phyloP scores from a whole-genome alignment of 2,113 vertebrate species.

The Poeciliopsis occidentalis region DNA sequence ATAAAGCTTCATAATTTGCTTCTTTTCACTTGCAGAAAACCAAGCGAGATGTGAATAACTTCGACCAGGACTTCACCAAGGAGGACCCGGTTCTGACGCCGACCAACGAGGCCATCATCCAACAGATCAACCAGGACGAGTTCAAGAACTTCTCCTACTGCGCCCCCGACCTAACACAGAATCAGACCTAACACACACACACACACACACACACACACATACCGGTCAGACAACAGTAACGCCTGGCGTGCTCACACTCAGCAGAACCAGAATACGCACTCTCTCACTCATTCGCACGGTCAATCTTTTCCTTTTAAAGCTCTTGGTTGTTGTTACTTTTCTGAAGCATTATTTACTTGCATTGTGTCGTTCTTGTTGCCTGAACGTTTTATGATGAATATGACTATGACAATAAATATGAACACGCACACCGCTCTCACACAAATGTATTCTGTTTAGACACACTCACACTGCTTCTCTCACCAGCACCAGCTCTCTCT shows the following conservation, averaged over 20 bases:
- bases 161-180: slow-evolving; percentile 77
- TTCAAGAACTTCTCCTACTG: slow-evolving; percentile 99
- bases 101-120: slow-evolving; percentile 95
- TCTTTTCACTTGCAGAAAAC: slow-evolving; percentile 86
- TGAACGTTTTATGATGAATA: slow-evolving; percentile 70
- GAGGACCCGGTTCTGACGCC: slow-evolving; percentile 95
- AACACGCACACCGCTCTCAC: slow-evolving; percentile 46
- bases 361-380: slow-evolving; percentile 75
- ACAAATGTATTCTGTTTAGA: slow-evolving; percentile 7
- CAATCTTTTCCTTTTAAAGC: slow-evolving; percentile 67
- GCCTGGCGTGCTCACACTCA: slow-evolving; percentile 34
- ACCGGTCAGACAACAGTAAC: slow-evolving; percentile 25
- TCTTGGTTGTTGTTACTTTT: slow-evolving; percentile 75
- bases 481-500: slow-evolving; percentile 43
- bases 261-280: slow-evolving; percentile 39
- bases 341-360: slow-evolving; percentile 71
- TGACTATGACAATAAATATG: slow-evolving; percentile 61
- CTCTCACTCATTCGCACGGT: slow-evolving; percentile 9
- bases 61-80: slow-evolving; percentile 99
- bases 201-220: slow-evolving; percentile 65
- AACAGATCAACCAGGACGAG: slow-evolving; percentile 99
- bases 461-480: slow-evolving; percentile 48
- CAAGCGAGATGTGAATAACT: slow-evolving; percentile 99
- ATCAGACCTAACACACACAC: slow-evolving; percentile 81
- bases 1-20: slow-evolving; percentile 15